Percentiles rank a stretch among this genome's conserved stretches.
Conservation (phyloP, 2,797 vertebrate species). For the Ctenochaetus hawaiiensis region DNA sequence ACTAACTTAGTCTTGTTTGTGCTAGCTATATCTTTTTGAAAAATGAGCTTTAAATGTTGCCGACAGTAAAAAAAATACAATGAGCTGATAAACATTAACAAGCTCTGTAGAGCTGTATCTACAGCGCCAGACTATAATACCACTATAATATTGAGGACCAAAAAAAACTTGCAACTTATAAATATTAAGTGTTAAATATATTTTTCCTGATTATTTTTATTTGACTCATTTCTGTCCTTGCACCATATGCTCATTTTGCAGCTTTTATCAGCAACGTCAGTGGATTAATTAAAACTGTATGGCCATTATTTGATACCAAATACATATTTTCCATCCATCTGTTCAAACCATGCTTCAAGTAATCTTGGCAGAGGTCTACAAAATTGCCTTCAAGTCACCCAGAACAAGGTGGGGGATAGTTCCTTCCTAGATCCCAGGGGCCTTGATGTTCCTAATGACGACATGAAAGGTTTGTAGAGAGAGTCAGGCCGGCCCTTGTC, state of each 20-base stretch:
- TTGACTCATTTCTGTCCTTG: slow-evolving; percentile 39
- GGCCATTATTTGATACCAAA: slow-evolving; percentile 58
- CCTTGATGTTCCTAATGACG: slow-evolving; percentile 78
- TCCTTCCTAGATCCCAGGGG: slow-evolving; percentile 49
- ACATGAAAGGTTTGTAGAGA: slow-evolving; percentile 73
- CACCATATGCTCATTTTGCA: slow-evolving; percentile 39
- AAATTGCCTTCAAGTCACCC: slow-evolving; percentile 77
- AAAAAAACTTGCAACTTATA: too few species aligned
- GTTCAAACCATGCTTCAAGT: slow-evolving; percentile 56
- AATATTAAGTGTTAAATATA: background rate
- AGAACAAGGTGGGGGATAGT: slow-evolving; percentile 63
- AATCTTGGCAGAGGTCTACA: slow-evolving; percentile 63
- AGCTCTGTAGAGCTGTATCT: background rate
- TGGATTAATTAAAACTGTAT: slow-evolving; percentile 64
- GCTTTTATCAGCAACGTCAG: slow-evolving; percentile 39
- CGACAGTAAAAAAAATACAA: background rate
- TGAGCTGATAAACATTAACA: background rate
- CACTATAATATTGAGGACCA: background rate
- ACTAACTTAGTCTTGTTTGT: background rate
- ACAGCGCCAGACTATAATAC: background rate
- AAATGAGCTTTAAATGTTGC: background rate
- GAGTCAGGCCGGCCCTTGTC: slow-evolving; percentile 38
- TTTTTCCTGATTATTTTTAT: slow-evolving; percentile 39
- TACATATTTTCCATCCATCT: slow-evolving; percentile 65
- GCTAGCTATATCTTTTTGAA: background rate